Evolutionary conservation across 2,113 vertebrate species (phyloP), one percentile per base, ranked within the genome.

Genomic region (Neolamprologus brichardi): DNA sequence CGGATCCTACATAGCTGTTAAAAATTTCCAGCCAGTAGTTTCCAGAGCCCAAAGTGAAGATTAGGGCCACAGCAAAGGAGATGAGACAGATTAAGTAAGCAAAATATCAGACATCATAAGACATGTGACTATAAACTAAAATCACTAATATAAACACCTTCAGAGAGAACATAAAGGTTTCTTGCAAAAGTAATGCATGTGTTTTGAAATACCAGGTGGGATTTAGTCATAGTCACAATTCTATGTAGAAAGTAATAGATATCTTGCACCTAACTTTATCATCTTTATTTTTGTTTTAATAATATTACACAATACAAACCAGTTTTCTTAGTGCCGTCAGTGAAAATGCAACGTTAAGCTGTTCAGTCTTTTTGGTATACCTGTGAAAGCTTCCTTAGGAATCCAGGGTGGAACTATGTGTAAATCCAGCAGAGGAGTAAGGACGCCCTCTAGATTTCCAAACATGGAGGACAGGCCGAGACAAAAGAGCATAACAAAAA

Each of bases 381-480:
- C 98, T 49, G 97, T 97, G 84, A 97, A 81, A 54, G 92, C 54
- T 86, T 98, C 98, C 81, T 97, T 98, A 2, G 97, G 96, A 46
- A 97, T 79, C 52, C 95, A 95, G 62, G 88, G 85, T n/a, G 96
- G 94, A 83, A 97, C 2, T 81, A 96, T 1, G 8, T 32, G 87
- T 82, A 97, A 81, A 62, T 99, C 97, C 67, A 96, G 90, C 32
- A 98, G 91, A 1, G 97, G 97, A 2, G 97, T 97, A 56, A 98
- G 95, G 88, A 99, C 84, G 0, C 96, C 94, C 34, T 98, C 97
- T 20, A 98, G 93, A 84, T 96, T 97, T 44, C 97, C 97, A 53
- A 98, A 98, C 97, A 98, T 98, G 1, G 98, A 97, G 14, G 97
- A 97, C 82, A 98, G 94, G 6, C 97, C 97, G 89, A 98, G 93